Base-by-base conservation (phyloP, 2,888 invertebrate genomes). In the Phytoseiulus persimilis region DNA sequence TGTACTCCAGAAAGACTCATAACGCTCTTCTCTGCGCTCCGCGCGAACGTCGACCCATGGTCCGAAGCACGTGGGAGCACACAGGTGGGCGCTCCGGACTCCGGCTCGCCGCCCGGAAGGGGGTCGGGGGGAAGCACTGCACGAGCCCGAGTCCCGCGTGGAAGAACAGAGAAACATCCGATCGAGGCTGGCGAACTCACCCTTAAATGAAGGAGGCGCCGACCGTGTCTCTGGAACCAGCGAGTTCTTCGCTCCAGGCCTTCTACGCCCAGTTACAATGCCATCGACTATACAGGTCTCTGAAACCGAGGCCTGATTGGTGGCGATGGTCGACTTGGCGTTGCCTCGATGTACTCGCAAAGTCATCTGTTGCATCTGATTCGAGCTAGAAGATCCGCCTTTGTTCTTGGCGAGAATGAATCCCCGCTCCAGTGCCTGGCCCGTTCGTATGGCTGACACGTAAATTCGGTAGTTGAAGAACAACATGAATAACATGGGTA, bases 401-500 rank as follows among this genome's bases (percentile, higher is more conserved):
- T 32, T 90, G 23, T 91, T 90, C 90, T 91, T 92, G 32, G 92
- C 92, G 83, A 92, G 92, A 83, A 91, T 91, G 91, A 92, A 91
- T 18, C 91, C 91, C 87, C 91, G 89, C 83, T 91, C 90, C 32
- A 91, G 90, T 83, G 92, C 92, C 23, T 92, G 91, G 2, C 92
- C 92, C 3, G 93, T 92, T 89, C 91, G 91, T 5, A 92, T 91
- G 0, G 98, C 99, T 5, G 98, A 97, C 91, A 96, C 95, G 94
- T 98, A 98, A 92, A 98, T 98, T 92, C 97, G 94, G 96, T 97
- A 97, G 93, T 98, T 98, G 94, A 98, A 98, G 94, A 98, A 98
- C 92, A 98, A 94, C 97, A 98, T 98, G 91, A 98, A 97, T 92
- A 97, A 95, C 97, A 98, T 98, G 83, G 98, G 98, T 46, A 98